A percentile compares a stretch with the other conserved stretches of the same genome.
Evolutionary conservation across 2,113 vertebrate species (phyloP).

Genomic region (Taurulus bubalis): DNA sequence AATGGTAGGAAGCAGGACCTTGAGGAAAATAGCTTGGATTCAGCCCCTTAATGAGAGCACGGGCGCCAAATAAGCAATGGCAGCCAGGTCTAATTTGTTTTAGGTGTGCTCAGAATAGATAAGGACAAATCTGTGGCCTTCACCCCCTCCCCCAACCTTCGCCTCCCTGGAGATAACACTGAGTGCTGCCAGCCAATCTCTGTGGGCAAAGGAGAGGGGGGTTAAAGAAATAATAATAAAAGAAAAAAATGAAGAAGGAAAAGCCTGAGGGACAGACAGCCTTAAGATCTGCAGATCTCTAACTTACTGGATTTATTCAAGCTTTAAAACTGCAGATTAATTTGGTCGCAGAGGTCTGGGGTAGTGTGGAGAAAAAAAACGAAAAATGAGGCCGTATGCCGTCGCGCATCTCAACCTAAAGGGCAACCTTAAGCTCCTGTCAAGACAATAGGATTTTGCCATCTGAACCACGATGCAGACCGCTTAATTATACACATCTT

Average conservation of each 20-base stretch:
- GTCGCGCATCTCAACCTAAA: constrained; percentile 76
- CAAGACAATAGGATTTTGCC: constrained; percentile 84
- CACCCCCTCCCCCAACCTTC: constrained; percentile 79
- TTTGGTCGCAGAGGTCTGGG: constrained; percentile 74
- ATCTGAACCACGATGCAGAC: constrained; percentile 73
- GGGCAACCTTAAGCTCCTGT: constrained; percentile 85
- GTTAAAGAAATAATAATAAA: constrained; percentile 43
- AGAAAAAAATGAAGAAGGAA: constrained; percentile 38
- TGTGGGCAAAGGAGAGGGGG: constrained; percentile 68
- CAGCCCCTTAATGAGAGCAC: constrained; percentile 81
- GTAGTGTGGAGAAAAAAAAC: constrained; percentile 45
- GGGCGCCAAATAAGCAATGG: constrained; percentile 76
- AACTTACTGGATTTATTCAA: constrained; percentile 84
- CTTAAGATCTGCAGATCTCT: constrained; percentile 81
- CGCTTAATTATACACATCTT: constrained; percentile 83
- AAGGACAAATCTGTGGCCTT: constrained; percentile 85
- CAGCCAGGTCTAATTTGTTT: constrained; percentile 86
- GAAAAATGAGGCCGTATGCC: constrained; percentile 48
- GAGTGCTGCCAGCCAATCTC: constrained; percentile 83
- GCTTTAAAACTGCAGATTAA: constrained; percentile 85
- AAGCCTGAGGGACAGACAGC: constrained; percentile 77
- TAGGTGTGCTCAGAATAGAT: constrained; percentile 87
- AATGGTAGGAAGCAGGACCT: constrained; percentile 78
- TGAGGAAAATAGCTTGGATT: constrained; percentile 79
- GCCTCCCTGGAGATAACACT: constrained; percentile 84